These are phyloP conservation scores for Busseola fusca DNA, from an alignment of 2,888 invertebrate species.

Conservation along the genomic window DNA sequence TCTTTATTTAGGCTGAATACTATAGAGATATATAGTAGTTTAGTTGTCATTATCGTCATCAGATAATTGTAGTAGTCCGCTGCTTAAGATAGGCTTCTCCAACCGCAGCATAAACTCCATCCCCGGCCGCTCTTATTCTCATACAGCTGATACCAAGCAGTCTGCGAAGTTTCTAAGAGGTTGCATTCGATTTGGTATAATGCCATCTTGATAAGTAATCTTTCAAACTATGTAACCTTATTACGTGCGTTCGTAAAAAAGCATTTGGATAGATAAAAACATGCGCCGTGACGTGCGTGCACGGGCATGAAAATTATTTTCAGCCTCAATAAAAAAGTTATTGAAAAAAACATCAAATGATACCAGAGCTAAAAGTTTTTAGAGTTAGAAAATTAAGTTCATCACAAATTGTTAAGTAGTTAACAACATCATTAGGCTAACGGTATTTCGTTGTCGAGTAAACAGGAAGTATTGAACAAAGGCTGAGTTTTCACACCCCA, in stretches of 20 bases:
- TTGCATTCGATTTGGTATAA: background rate
- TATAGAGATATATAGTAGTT: background rate
- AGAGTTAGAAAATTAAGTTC: constrained; percentile 1
- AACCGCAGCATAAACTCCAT: background rate
- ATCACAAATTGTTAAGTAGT: constrained; percentile 7
- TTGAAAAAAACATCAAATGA: constrained; percentile 4
- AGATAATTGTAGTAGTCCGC: background rate
- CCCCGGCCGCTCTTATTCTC: background rate
- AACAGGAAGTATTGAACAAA: constrained; percentile 51
- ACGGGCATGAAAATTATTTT: background rate
- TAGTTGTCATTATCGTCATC: background rate
- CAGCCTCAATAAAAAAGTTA: background rate
- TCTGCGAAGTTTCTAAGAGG: background rate
- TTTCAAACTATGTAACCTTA: background rate
- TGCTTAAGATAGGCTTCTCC: background rate
- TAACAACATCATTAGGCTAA: constrained; percentile 18
- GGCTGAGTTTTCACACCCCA: constrained; percentile 29
- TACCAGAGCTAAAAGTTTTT: constrained; percentile 2
- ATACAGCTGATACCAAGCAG: background rate
- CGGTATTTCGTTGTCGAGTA: constrained; percentile 16
- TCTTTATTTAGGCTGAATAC: background rate
- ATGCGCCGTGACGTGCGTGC: background rate
- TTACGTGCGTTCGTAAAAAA: constrained; percentile 1
- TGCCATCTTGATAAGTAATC: background rate
- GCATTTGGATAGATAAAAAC: background rate